These are phyloP conservation scores for Patella caerulea DNA, from an alignment of 2,888 invertebrate species.

Conservation along the genomic window DNA sequence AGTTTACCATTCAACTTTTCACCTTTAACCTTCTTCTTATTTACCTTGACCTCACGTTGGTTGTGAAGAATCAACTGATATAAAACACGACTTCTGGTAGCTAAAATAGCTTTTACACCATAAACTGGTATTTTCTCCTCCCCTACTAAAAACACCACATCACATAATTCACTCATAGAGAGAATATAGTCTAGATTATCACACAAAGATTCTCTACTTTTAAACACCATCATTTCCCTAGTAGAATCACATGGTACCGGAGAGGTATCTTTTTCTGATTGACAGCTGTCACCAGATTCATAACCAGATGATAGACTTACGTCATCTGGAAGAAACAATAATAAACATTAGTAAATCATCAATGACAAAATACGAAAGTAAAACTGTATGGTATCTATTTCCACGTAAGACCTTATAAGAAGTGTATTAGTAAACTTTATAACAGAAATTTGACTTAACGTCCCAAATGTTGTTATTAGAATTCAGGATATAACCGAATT, in stretches of 20 bases:
- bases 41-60: neutral
- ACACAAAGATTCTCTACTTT: conserved; percentile 6
- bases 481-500: no score
- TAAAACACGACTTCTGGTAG: neutral
- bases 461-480: neutral
- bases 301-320: neutral
- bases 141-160: neutral
- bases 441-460: neutral
- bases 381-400: neutral
- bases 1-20: conserved; percentile 1
- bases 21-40: neutral
- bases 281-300: neutral
- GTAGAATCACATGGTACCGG: neutral
- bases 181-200: neutral
- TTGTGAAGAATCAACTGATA: neutral
- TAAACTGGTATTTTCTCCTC: neutral
- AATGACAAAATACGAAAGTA: neutral
- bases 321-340: neutral
- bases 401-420: neutral
- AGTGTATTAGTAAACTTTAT: neutral
- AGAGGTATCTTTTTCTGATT: neutral
- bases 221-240: neutral
- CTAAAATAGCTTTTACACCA: conserved; percentile 2
- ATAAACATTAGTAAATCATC: neutral
- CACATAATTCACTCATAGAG: neutral